Percentiles rank a stretch among this genome's conserved stretches.
phyloP scores from a whole-genome alignment of 2,797 vertebrate species.

The Spinus olivaceus region DNA sequence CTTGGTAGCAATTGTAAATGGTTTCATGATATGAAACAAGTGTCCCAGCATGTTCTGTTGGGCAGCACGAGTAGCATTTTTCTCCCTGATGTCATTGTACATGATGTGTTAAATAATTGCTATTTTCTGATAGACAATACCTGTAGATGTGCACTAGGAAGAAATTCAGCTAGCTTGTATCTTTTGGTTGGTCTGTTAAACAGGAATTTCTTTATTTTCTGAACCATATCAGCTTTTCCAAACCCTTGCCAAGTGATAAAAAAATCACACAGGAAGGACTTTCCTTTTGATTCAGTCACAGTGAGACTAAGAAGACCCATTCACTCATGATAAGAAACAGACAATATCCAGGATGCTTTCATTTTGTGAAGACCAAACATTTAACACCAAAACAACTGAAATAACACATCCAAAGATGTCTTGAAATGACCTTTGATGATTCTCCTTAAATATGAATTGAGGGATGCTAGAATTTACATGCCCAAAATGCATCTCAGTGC shows the following conservation, averaged over 20 bases:
- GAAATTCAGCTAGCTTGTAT: not conserved
- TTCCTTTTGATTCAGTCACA: not conserved
- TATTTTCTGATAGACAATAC: not conserved
- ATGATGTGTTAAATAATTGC: not conserved
- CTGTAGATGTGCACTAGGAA: not conserved
- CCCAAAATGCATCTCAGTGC: not conserved
- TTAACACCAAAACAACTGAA: not conserved
- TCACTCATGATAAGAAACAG: not conserved
- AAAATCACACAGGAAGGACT: not conserved
- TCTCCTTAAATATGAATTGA: not conserved
- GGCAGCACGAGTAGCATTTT: not conserved
- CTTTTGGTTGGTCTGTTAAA: not conserved
- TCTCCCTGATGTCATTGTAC: not conserved
- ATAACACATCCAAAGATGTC: not conserved
- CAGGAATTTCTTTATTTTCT: not conserved
- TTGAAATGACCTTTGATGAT: not conserved
- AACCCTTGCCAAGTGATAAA: not conserved
- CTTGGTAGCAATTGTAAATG: conserved; percentile 23
- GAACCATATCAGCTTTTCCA: not conserved
- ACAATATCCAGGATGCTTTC: not conserved
- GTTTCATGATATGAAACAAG: conserved; percentile 32
- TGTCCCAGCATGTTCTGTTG: conserved; percentile 5
- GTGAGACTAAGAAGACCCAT: not conserved
- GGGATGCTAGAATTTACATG: not conserved
- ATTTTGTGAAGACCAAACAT: not conserved